Evolutionary conservation across 2,113 vertebrate genomes (phyloP).

Genomic region (Grammomys surdaster): DNA sequence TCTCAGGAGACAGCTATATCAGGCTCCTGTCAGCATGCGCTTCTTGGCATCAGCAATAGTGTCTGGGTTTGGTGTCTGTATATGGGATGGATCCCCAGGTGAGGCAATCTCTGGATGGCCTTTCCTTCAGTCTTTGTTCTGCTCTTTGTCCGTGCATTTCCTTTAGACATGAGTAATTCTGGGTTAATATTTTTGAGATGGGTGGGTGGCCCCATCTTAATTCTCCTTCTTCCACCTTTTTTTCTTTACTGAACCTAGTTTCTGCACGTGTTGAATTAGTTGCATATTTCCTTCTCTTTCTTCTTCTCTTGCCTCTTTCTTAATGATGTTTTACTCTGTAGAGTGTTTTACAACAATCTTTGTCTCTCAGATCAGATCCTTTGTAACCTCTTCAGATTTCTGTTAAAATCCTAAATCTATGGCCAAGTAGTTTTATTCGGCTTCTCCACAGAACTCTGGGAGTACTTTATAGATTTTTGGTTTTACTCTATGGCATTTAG

Average conservation of each 20-base stretch:
- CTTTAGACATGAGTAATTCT: too few relatives aligned
- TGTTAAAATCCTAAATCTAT: constrained; percentile 24
- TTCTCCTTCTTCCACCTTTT: background rate
- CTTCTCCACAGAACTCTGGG: background rate
- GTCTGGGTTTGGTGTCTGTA: too few relatives aligned
- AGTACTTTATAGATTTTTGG: constrained; percentile 46
- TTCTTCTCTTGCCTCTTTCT: background rate
- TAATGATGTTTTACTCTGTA: background rate
- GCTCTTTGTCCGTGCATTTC: too few relatives aligned
- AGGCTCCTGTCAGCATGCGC: too few relatives aligned
- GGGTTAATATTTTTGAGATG: too few relatives aligned
- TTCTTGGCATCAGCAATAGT: too few relatives aligned
- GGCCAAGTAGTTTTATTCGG: background rate
- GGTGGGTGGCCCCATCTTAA: background rate
- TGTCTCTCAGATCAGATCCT: background rate
- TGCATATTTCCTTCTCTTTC: background rate
- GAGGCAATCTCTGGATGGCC: too few relatives aligned
- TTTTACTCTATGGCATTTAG: background rate
- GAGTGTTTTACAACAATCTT: background rate
- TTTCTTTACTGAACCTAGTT: background rate
- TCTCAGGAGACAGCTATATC: too few relatives aligned
- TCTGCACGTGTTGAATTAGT: background rate
- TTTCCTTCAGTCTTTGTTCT: too few relatives aligned
- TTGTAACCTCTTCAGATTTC: background rate
- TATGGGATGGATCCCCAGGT: too few relatives aligned